Percentiles rank a stretch among this genome's conserved stretches.
Evolutionary conservation across 1,140 invertebrate genomes (phyloP).

Genomic region (Nautilus pompilius): DNA sequence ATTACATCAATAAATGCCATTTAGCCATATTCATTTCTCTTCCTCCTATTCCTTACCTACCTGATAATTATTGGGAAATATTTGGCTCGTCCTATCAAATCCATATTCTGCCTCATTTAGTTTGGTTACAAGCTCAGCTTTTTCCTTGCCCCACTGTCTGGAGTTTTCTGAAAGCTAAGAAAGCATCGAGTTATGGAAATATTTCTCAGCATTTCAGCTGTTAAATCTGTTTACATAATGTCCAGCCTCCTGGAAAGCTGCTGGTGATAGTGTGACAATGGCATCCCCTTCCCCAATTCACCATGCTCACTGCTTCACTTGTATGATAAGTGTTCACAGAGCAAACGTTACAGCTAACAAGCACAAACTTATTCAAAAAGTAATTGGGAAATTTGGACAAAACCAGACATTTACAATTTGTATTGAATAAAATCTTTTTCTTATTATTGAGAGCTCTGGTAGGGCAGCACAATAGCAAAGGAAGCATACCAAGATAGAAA

Average conservation of each 20-base stretch:
- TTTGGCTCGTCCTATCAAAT: constrained; percentile 43
- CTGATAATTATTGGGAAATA: constrained; percentile 36
- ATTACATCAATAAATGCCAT: too few relatives aligned
- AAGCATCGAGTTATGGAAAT: neutral
- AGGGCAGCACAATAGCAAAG: too few relatives aligned
- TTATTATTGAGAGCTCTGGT: too few relatives aligned
- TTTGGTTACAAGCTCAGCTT: constrained; percentile 35
- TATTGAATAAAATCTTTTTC: too few relatives aligned
- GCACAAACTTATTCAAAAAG: too few relatives aligned
- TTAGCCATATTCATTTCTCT: too few relatives aligned
- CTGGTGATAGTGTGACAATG: neutral
- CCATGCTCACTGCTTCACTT: neutral
- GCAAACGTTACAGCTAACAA: neutral
- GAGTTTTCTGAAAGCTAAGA: constrained; percentile 45
- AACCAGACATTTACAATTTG: too few relatives aligned
- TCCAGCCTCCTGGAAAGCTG: neutral
- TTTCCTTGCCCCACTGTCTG: constrained; percentile 46
- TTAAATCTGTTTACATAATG: neutral
- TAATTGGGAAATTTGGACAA: too few relatives aligned
- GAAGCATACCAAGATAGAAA: too few relatives aligned
- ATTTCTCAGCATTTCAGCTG: neutral
- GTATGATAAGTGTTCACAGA: neutral
- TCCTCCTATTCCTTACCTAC: too few relatives aligned
- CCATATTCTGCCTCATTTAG: constrained; percentile 49
- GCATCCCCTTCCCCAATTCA: neutral